These are phyloP conservation scores for Dinomys branickii DNA, from an alignment of 2,113 vertebrate species.

Conservation along the genomic window DNA sequence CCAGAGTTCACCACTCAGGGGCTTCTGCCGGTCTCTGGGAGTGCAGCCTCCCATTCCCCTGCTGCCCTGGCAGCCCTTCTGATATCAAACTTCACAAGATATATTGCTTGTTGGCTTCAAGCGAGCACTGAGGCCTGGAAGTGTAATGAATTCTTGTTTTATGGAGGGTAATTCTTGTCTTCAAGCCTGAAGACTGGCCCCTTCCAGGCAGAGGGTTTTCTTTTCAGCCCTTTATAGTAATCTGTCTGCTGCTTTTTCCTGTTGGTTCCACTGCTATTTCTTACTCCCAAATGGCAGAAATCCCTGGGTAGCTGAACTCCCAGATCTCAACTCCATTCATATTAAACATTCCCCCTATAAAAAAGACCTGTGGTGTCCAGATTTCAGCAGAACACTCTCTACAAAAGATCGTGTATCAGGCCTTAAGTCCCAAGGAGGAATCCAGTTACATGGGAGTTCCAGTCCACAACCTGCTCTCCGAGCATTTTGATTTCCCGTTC, in stretches of 20 bases:
- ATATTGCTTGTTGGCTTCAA: not conserved
- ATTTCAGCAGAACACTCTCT: slow-evolving; percentile 53
- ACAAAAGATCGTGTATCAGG: slow-evolving; percentile 33
- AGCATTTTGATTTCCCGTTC: slow-evolving; percentile 59
- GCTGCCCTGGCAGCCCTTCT: not conserved
- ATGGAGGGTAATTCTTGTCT: slow-evolving; percentile 46
- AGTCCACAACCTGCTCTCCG: slow-evolving; percentile 50
- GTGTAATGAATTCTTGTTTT: slow-evolving; percentile 57
- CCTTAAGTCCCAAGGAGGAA: slow-evolving; percentile 54
- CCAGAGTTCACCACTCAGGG: not conserved
- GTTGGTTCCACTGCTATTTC: not conserved
- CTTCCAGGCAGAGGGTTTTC: not conserved
- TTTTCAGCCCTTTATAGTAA: not conserved
- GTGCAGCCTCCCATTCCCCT: not conserved
- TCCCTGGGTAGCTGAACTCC: slow-evolving; percentile 34
- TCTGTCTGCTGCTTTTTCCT: slow-evolving; percentile 36
- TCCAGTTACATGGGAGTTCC: slow-evolving; percentile 57
- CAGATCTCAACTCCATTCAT: slow-evolving; percentile 51
- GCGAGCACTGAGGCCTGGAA: not conserved
- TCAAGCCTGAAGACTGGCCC: not conserved
- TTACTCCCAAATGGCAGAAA: slow-evolving; percentile 53
- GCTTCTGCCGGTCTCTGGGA: not conserved
- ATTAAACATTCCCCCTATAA: slow-evolving; percentile 47
- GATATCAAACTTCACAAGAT: not conserved
- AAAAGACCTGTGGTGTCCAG: slow-evolving; percentile 20